Conservation (phyloP, 2,888 invertebrate genomes). For the Eupithecia subumbrata region DNA sequence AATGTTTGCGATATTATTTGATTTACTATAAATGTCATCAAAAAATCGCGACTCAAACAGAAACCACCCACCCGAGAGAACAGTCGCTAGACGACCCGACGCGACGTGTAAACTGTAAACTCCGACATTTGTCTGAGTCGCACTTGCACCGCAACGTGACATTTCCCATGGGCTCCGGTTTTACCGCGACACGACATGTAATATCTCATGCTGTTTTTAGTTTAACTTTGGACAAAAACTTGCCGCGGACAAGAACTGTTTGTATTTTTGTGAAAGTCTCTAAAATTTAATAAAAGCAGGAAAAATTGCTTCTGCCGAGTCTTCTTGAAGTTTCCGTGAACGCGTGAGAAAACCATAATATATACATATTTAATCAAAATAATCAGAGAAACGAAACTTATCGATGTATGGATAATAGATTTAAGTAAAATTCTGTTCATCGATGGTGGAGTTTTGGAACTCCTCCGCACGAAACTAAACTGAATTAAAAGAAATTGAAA, state of each 20-base stretch:
- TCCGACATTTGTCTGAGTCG: constrained; percentile 44
- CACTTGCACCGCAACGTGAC: constrained; percentile 38
- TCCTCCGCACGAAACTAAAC: too few relatives aligned
- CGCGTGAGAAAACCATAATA: background rate
- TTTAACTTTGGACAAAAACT: background rate
- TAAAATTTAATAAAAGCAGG: background rate
- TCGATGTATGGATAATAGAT: too few relatives aligned
- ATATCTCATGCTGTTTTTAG: constrained; percentile 35
- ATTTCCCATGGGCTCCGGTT: constrained; percentile 39
- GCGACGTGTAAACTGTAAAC: constrained; percentile 8
- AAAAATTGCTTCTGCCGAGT: too few relatives aligned
- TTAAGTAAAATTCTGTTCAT: too few relatives aligned
- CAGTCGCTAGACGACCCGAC: background rate
- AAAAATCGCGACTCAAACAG: background rate
- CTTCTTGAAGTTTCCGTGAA: background rate
- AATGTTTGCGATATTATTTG: too few relatives aligned
- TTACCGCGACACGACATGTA: constrained; percentile 29
- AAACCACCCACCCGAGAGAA: background rate
- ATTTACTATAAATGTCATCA: background rate
- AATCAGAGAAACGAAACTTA: too few relatives aligned
- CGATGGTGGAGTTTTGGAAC: too few relatives aligned
- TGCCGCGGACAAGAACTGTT: background rate
- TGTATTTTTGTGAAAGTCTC: background rate
- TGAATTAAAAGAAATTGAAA: too few relatives aligned
- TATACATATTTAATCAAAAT: background rate